Conservation (phyloP, 2,797 vertebrate species). For the Oreortyx pictus region DNA sequence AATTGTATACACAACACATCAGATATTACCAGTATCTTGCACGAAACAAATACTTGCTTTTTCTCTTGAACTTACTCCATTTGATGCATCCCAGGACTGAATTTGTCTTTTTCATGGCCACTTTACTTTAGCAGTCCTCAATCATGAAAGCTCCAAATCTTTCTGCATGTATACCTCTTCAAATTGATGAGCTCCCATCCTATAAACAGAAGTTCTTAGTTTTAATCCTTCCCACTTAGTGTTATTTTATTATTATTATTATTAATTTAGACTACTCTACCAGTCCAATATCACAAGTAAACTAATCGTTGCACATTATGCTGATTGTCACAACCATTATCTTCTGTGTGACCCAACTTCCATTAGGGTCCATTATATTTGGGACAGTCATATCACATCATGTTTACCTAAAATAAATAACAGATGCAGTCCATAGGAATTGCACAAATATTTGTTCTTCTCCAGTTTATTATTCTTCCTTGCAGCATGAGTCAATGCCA, state of each 20-base stretch:
- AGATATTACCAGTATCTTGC: rapidly evolving
- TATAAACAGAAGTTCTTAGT: not conserved
- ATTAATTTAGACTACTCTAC: not conserved
- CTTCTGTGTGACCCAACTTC: not conserved
- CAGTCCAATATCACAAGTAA: not conserved
- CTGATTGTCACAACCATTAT: not conserved
- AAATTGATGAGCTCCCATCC: not conserved
- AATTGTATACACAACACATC: not conserved
- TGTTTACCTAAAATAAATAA: not conserved
- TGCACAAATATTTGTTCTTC: not conserved
- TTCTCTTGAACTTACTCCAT: not conserved
- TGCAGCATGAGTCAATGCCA: not conserved
- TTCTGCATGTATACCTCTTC: not conserved
- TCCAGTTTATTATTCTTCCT: not conserved
- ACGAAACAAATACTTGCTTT: not conserved
- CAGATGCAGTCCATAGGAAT: not conserved
- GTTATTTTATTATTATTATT: not conserved
- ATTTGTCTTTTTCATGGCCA: not conserved
- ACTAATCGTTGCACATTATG: not conserved
- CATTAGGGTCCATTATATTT: not conserved
- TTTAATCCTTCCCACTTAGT: not conserved
- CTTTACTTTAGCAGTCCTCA: not conserved
- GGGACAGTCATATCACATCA: not conserved
- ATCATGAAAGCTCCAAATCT: not conserved
- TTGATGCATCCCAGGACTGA: not conserved